Evolutionary conservation across 1,140 invertebrate species (phyloP).

Genomic region (Caenorhabditis elegans): DNA sequence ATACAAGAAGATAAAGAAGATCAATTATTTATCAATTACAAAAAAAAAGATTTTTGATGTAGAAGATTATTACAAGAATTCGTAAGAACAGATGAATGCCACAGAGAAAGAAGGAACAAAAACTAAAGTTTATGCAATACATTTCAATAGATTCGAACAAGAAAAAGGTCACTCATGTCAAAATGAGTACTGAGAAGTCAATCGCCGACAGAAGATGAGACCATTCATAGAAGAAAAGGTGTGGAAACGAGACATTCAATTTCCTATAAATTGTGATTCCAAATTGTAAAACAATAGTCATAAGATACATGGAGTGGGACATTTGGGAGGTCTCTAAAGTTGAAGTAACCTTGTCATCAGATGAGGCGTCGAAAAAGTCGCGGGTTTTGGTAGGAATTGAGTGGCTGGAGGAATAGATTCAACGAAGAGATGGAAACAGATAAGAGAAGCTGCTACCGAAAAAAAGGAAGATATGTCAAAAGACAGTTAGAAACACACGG

Average conservation of each 20-base stretch:
- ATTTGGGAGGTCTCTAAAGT: not conserved
- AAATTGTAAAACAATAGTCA: not conserved
- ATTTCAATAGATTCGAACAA: not conserved
- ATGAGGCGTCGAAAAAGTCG: conserved; percentile 18
- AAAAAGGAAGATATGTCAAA: conserved; percentile 20
- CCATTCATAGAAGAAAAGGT: not conserved
- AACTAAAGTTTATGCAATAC: conserved; percentile 20
- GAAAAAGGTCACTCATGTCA: conserved; percentile 26
- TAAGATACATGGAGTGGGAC: not conserved
- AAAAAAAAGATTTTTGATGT: not conserved
- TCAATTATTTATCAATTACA: conserved; percentile 10
- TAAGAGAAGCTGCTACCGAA: not conserved
- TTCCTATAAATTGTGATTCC: not conserved
- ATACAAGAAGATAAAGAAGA: too few relatives aligned
- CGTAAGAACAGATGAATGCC: not conserved
- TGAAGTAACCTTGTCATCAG: conserved; percentile 26
- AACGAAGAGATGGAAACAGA: not conserved
- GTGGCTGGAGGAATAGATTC: not conserved
- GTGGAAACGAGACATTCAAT: not conserved
- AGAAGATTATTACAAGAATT: too few relatives aligned
- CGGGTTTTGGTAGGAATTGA: conserved; percentile 10
- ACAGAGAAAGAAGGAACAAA: not conserved
- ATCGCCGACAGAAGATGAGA: not conserved
- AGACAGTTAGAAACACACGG: not conserved
- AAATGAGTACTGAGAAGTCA: conserved; percentile 19